These are phyloP conservation scores for Euthynnus affinis DNA, from an alignment of 2,797 vertebrate genomes.

Conservation along the genomic window DNA sequence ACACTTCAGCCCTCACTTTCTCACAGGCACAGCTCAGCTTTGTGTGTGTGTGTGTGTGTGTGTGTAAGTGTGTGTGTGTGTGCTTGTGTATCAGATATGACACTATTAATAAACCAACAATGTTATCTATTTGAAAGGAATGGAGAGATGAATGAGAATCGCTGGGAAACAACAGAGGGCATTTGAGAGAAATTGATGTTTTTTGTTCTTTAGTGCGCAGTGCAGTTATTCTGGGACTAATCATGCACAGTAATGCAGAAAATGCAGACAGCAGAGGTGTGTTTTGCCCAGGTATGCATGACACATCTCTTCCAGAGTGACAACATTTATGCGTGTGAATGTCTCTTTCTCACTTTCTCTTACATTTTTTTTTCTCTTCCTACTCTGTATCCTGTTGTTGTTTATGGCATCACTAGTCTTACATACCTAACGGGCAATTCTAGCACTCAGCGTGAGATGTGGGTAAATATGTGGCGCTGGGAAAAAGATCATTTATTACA, in stretches of 20 bases:
- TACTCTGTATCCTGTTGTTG: slow-evolving; percentile 37
- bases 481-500: slow-evolving; percentile 57
- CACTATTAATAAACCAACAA: slow-evolving; percentile 65
- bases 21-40: slow-evolving; percentile 59
- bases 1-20: slow-evolving; percentile 78
- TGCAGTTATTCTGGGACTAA: neutral
- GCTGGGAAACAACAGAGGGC: neutral
- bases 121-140: slow-evolving; percentile 28
- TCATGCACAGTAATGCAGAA: neutral
- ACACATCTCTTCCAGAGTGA: slow-evolving; percentile 4
- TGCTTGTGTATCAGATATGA: slow-evolving; percentile 44
- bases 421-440: slow-evolving; percentile 14
- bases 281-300: neutral
- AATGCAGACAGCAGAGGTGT: slow-evolving; percentile 1
- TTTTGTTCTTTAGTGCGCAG: neutral
- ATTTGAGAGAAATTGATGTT: neutral
- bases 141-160: slow-evolving; percentile 7
- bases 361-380: slow-evolving; percentile 15
- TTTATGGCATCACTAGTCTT: slow-evolving; percentile 4
- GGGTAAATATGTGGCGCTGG: slow-evolving; percentile 34
- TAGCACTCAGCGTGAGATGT: slow-evolving; percentile 9
- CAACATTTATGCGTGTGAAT: neutral
- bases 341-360: slow-evolving; percentile 10
- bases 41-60: slow-evolving; percentile 33
- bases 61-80: slow-evolving; percentile 7